Conservation (phyloP, 2,888 invertebrate species). For the Trichacis sp. region DNA sequence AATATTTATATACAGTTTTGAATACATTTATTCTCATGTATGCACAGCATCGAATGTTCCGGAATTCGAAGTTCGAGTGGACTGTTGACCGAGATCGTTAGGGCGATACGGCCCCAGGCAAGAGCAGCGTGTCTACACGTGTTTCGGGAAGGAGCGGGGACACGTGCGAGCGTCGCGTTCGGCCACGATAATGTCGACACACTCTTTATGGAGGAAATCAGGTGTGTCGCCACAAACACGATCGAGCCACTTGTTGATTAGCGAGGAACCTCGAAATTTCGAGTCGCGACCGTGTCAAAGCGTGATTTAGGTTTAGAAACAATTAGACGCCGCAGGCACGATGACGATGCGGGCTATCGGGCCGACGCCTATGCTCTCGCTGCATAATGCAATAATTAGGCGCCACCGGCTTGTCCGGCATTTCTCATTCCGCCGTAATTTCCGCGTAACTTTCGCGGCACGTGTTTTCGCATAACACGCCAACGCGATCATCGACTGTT, state of each 20-base stretch:
- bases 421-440: background rate
- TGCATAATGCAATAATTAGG: slow-evolving; percentile 3
- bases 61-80: background rate
- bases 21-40: too few relatives aligned
- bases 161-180: too few relatives aligned
- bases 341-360: background rate
- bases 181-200: too few relatives aligned
- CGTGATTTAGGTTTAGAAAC: background rate
- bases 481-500: too few relatives aligned
- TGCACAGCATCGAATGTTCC: too few relatives aligned
- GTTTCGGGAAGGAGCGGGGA: too few relatives aligned
- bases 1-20: too few relatives aligned
- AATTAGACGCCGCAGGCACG: slow-evolving; percentile 6
- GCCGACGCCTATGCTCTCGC: background rate
- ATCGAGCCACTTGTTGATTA: background rate
- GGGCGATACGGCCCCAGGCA: too few relatives aligned
- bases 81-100: too few relatives aligned
- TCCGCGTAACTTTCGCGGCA: background rate
- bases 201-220: too few relatives aligned
- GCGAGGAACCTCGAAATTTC: background rate
- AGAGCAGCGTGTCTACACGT: too few relatives aligned
- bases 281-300: background rate
- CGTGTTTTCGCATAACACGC: background rate
- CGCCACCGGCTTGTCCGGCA: background rate
- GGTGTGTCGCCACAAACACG: background rate